These are phyloP conservation scores for Arge pagana DNA, from an alignment of 2,888 invertebrate genomes.

Conservation along the genomic window DNA sequence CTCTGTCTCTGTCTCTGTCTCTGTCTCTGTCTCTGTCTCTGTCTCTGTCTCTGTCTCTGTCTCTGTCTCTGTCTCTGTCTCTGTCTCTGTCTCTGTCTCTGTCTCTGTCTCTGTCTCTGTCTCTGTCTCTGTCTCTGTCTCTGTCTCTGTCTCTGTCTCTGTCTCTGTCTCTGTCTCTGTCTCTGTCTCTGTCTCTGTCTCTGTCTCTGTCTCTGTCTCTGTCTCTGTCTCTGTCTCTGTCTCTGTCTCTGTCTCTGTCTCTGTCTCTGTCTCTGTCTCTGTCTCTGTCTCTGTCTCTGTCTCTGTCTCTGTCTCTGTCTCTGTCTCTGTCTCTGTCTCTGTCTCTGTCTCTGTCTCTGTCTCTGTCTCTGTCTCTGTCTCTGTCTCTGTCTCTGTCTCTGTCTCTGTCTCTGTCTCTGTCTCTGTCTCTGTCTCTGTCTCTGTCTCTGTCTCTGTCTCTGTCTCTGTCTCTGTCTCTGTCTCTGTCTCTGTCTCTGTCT, in stretches of 20 bases:
- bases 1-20: background rate
- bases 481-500: background rate
- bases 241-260: background rate
- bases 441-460: background rate
- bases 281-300: background rate
- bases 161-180: background rate
- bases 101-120: slow-evolving; percentile 6
- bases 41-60: background rate
- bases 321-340: background rate
- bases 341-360: background rate
- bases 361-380: background rate
- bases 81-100: slow-evolving; percentile 6
- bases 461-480: background rate
- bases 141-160: background rate
- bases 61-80: background rate
- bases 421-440: background rate
- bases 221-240: background rate
- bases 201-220: slow-evolving; percentile 3
- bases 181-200: too few relatives aligned
- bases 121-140: slow-evolving; percentile 7
- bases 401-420: background rate
- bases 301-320: background rate
- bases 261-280: background rate
- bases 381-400: background rate
- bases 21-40: background rate